Evolutionary conservation across 2,113 vertebrate genomes (phyloP).

Genomic region (Microcebus tavaratra): DNA sequence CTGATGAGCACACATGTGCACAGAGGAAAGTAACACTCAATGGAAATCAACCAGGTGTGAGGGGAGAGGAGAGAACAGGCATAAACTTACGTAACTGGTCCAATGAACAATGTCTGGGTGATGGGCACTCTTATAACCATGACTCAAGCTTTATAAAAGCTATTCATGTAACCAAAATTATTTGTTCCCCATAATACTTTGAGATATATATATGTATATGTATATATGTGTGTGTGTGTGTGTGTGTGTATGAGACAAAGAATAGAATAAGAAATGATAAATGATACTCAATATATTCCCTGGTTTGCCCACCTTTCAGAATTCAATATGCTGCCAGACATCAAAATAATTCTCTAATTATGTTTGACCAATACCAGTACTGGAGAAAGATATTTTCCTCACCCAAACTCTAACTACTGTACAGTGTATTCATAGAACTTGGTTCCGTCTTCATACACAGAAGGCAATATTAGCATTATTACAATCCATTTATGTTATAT

Average conservation of each 20-base stretch:
- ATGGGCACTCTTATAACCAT: too few species aligned
- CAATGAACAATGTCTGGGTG: too few species aligned
- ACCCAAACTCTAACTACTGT: neutral
- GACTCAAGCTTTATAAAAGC: too few species aligned
- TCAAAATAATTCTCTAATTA: conserved; percentile 48
- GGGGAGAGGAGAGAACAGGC: too few species aligned
- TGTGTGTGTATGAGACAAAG: neutral
- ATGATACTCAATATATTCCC: neutral
- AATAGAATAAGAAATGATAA: conserved; percentile 46
- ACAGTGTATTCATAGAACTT: neutral
- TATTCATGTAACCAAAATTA: too few species aligned
- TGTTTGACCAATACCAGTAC: conserved; percentile 20
- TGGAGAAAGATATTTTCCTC: conserved; percentile 19
- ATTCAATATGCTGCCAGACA: neutral
- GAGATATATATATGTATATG: too few species aligned
- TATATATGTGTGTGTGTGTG: too few species aligned
- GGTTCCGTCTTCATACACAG: neutral
- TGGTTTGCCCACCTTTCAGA: neutral
- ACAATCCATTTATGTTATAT: neutral
- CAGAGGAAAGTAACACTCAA: too few species aligned
- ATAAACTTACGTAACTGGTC: too few species aligned
- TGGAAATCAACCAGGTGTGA: too few species aligned
- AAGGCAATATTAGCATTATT: conserved; percentile 28
- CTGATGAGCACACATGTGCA: too few species aligned
- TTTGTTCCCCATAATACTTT: too few species aligned